Percentiles rank a stretch among this genome's conserved stretches.
These are phyloP conservation scores for Caenorhabditis tropicalis DNA, from an alignment of 1,140 invertebrate species.

Conservation along the genomic window DNA sequence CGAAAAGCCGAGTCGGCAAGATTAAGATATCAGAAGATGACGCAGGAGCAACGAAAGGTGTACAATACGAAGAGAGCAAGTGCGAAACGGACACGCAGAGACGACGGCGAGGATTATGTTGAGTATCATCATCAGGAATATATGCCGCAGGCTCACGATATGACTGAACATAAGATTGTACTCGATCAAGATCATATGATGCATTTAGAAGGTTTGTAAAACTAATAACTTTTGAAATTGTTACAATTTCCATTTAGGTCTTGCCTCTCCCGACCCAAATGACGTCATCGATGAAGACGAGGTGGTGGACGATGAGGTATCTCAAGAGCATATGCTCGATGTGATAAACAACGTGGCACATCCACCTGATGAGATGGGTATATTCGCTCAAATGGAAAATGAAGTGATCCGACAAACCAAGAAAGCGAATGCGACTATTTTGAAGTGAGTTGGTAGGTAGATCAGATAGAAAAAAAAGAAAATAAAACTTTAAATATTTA, in stretches of 20 bases:
- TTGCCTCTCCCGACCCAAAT: no score
- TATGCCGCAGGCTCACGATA: no score
- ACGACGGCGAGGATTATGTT: not conserved
- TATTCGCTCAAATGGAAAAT: conserved; percentile 41
- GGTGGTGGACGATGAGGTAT: not conserved
- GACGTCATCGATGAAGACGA: not conserved
- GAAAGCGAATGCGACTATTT: not conserved
- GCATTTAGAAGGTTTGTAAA: no score
- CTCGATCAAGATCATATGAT: no score
- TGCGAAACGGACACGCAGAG: not conserved
- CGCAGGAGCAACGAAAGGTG: conserved; percentile 49
- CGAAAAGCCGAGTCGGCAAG: conserved; percentile 49
- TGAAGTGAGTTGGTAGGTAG: not conserved
- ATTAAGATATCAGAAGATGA: conserved; percentile 48
- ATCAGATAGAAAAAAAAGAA: no score
- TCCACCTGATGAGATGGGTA: not conserved
- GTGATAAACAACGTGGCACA: conserved; percentile 4
- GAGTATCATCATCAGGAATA: no score
- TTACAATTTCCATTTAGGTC: no score
- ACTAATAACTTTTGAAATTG: no score
- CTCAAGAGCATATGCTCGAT: not conserved
- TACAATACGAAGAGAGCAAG: conserved; percentile 23
- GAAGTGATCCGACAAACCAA: conserved; percentile 43
- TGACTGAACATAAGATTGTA: no score
- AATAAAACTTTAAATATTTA: no score